These are phyloP conservation scores for Ichneumoninae sp. DNA, from an alignment of 2,888 invertebrate species.

Conservation along the genomic window DNA sequence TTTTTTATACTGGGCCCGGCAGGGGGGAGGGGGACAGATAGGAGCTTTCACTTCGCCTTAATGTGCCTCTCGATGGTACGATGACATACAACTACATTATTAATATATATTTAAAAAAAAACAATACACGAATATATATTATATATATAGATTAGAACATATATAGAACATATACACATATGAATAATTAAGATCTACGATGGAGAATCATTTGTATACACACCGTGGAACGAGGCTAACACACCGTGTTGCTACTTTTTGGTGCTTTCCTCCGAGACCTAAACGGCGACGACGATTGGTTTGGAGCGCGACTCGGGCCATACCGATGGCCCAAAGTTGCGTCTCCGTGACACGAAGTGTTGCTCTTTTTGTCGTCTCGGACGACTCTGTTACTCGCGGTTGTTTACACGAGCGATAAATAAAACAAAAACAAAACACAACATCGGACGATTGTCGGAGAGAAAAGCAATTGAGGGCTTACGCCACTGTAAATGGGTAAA, in stretches of 20 bases:
- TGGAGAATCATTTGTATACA: slow-evolving; percentile 25
- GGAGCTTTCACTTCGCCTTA: not conserved
- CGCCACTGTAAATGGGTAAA: too few species aligned
- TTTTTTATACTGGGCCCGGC: not conserved
- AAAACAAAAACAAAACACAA: not conserved
- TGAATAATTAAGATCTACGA: slow-evolving; percentile 21
- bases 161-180: slow-evolving; percentile 5
- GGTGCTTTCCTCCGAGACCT: slow-evolving; percentile 41
- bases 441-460: not conserved
- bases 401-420: slow-evolving; percentile 3
- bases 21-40: not conserved
- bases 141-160: slow-evolving; percentile 8
- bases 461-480: not conserved
- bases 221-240: slow-evolving; percentile 12
- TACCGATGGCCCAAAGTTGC: not conserved
- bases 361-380: not conserved
- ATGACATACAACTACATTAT: slow-evolving; percentile 33
- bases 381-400: not conserved
- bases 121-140: slow-evolving; percentile 16
- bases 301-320: not conserved
- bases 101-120: slow-evolving; percentile 19
- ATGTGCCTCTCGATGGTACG: slow-evolving; percentile 49
- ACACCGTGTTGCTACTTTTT: slow-evolving; percentile 33
- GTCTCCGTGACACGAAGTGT: not conserved
- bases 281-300: slow-evolving; percentile 21